These are phyloP conservation scores for Tauraco hartlaubi DNA, from an alignment of 2,797 vertebrate genomes.

Conservation along the genomic window DNA sequence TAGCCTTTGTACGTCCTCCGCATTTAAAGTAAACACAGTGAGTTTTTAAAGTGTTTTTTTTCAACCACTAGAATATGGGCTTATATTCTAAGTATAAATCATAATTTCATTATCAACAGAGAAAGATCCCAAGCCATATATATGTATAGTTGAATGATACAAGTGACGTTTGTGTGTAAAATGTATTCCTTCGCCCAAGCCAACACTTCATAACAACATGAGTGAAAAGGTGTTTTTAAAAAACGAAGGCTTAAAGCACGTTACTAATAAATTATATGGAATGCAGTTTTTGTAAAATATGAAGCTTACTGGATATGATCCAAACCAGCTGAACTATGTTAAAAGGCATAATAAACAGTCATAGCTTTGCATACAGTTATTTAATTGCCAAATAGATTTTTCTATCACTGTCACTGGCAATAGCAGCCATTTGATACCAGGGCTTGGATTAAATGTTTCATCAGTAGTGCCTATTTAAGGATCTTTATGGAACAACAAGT, in stretches of 20 bases:
- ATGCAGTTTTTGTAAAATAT: constrained; percentile 68
- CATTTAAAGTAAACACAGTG: constrained; percentile 25
- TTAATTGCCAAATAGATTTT: constrained; percentile 84
- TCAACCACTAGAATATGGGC: background rate
- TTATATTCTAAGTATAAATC: constrained; percentile 28
- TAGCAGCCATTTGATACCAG: constrained; percentile 76
- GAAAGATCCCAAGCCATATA: background rate
- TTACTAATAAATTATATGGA: constrained; percentile 43
- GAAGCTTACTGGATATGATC: constrained; percentile 61
- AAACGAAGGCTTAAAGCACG: constrained; percentile 40
- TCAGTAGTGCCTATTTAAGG: constrained; percentile 80
- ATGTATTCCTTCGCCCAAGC: constrained; percentile 38
- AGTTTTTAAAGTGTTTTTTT: constrained; percentile 44
- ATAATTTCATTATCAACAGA: constrained; percentile 66
- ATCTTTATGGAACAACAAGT: constrained; percentile 81
- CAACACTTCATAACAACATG: constrained; percentile 57
- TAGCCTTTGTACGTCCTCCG: constrained; percentile 11
- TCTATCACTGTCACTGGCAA: constrained; percentile 77
- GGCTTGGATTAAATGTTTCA: constrained; percentile 89
- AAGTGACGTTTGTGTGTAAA: constrained; percentile 21
- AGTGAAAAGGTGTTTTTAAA: constrained; percentile 51
- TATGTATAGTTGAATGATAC: constrained; percentile 24
- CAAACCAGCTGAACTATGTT: constrained; percentile 73
- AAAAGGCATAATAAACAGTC: constrained; percentile 73
- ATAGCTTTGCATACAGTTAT: constrained; percentile 74